Evolutionary conservation across 2,113 vertebrate genomes (phyloP).

Genomic region (Callipepla squamata): DNA sequence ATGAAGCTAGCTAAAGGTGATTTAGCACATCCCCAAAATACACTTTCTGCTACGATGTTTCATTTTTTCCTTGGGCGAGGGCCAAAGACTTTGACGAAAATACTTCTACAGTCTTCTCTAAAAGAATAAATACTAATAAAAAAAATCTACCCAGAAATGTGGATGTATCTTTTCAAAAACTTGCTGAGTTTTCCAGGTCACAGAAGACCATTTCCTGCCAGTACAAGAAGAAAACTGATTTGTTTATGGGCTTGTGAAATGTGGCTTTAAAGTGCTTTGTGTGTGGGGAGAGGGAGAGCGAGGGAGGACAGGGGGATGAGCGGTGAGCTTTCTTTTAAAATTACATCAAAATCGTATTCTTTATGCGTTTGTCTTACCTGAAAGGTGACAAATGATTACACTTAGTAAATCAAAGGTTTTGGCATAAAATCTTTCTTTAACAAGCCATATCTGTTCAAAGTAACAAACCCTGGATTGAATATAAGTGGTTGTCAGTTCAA

Average conservation of each 20-base stretch:
- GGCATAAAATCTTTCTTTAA: background rate
- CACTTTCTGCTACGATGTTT: background rate
- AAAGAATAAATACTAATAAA: background rate
- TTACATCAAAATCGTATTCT: background rate
- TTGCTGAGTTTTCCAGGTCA: constrained; percentile 58
- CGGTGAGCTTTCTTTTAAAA: background rate
- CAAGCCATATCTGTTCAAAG: background rate
- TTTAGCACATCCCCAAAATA: background rate
- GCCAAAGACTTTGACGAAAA: background rate
- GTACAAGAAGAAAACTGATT: constrained; percentile 21
- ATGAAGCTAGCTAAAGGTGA: background rate
- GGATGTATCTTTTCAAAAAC: background rate
- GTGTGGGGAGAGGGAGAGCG: background rate
- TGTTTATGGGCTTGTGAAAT: constrained; percentile 54
- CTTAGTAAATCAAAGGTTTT: background rate
- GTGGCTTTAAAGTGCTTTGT: constrained; percentile 24
- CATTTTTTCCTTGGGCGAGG: background rate
- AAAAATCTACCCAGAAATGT: background rate
- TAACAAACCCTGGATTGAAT: background rate
- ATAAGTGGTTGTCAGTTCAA: background rate
- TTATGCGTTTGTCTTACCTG: background rate
- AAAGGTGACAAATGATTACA: background rate
- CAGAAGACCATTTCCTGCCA: constrained; percentile 31
- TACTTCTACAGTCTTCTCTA: background rate
- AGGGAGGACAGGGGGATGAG: background rate